A percentile compares a stretch with the other conserved stretches of the same genome.
Evolutionary conservation across 2,797 vertebrate genomes (phyloP).

Genomic region (Gallinago stenura): DNA sequence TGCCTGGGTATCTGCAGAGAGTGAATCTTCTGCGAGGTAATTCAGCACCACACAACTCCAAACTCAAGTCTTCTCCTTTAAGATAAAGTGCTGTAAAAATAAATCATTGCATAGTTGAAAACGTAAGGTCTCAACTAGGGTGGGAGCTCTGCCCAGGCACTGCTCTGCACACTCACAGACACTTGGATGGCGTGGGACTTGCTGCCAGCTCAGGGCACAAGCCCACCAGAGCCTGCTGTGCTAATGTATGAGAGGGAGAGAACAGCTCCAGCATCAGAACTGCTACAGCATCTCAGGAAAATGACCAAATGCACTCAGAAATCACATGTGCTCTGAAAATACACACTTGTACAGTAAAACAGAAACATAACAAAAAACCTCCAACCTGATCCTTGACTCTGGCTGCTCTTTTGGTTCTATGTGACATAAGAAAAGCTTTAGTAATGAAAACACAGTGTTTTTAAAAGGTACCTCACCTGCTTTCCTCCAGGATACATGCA

Average conservation of each 20-base stretch:
- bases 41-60: neutral
- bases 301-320: neutral
- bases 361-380: neutral
- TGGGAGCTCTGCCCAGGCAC: neutral
- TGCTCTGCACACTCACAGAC: neutral
- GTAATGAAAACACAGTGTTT: neutral
- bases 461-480: neutral
- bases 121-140: neutral
- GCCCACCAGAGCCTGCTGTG: neutral
- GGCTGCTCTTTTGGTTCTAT: neutral
- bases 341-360: neutral
- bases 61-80: neutral
- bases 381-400: neutral
- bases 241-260: neutral
- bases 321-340: neutral
- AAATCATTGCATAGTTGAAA: neutral
- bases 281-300: neutral
- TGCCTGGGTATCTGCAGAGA: neutral
- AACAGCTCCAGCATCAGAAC: neutral
- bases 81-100: neutral
- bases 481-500: neutral
- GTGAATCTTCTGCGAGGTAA: neutral
- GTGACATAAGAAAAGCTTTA: neutral
- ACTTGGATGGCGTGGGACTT: fast-evolving
- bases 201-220: neutral